phyloP scores from a whole-genome alignment of 1,140 invertebrate genomes.

The Heliconius eleuchia region DNA sequence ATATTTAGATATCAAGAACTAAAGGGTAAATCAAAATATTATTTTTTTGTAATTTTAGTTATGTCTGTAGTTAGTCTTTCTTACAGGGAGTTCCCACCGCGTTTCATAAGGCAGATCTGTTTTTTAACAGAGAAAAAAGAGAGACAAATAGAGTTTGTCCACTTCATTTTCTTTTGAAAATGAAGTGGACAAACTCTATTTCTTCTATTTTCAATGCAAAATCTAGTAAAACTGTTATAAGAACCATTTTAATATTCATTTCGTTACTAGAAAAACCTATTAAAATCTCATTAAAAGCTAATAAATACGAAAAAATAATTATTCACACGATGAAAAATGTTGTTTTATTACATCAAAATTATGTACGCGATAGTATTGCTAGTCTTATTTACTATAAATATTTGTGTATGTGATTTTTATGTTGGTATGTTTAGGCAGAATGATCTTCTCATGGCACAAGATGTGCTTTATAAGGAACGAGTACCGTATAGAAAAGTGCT shows the following conservation, averaged over 20 bases:
- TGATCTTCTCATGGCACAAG: constrained; percentile 62
- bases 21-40: too few species aligned
- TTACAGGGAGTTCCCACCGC: too few species aligned
- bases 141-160: too few species aligned
- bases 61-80: too few species aligned
- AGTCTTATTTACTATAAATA: not conserved
- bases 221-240: not conserved
- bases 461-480: constrained; percentile 55
- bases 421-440: constrained; percentile 65
- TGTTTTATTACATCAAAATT: not conserved
- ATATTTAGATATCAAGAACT: too few species aligned
- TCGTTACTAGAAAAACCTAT: not conserved
- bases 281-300: not conserved
- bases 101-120: too few species aligned
- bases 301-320: not conserved
- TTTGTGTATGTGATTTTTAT: constrained; percentile 52
- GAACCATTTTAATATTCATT: not conserved
- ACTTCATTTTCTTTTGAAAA: too few species aligned
- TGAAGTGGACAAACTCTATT: too few species aligned
- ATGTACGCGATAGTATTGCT: not conserved
- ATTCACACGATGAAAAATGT: not conserved
- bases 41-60: too few species aligned
- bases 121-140: too few species aligned
- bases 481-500: constrained; percentile 41
- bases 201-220: not conserved